A percentile compares a stretch with the other conserved stretches of the same genome.
Evolutionary conservation across 1,140 invertebrate genomes (phyloP).

Genomic region (Saccostrea glomerata): DNA sequence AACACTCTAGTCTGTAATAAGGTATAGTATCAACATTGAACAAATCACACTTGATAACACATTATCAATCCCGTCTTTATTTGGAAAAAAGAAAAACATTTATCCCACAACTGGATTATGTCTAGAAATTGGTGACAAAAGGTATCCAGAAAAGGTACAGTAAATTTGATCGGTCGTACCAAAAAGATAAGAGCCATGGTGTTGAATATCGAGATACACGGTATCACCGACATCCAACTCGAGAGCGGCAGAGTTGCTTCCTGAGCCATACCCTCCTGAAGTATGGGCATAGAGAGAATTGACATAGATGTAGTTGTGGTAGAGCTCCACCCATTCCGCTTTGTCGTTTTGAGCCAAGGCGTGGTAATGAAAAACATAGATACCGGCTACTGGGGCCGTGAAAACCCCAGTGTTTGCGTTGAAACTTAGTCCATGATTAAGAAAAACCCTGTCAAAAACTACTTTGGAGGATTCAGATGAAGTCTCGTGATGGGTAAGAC

Average conservation of each 20-base stretch:
- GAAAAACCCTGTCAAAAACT: constrained; percentile 37
- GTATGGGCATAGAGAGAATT: constrained; percentile 62
- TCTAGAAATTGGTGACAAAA: constrained; percentile 24
- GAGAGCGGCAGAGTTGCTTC: constrained; percentile 56
- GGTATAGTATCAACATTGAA: no score
- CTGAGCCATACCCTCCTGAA: constrained; percentile 57
- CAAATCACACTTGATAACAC: no score
- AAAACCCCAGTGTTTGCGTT: constrained; percentile 46
- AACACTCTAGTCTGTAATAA: no score
- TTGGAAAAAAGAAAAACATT: neutral
- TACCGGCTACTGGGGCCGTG: constrained; percentile 41
- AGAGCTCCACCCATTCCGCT: constrained; percentile 55
- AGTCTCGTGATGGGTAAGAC: constrained; percentile 38
- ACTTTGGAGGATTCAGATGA: constrained; percentile 37
- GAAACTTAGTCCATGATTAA: constrained; percentile 38
- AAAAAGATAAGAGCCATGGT: constrained; percentile 35
- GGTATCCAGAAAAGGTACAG: constrained; percentile 61
- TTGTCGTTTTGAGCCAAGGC: constrained; percentile 44
- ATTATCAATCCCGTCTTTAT: no score
- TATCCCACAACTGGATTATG: constrained; percentile 44
- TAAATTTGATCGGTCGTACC: constrained; percentile 53
- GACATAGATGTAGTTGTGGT: constrained; percentile 61
- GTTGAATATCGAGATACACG: constrained; percentile 50
- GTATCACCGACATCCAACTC: constrained; percentile 50
- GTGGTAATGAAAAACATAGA: constrained; percentile 62